Percentiles rank a stretch among this genome's conserved stretches.
Conservation (phyloP, 2,888 invertebrate species). For the Plagodis dolabraria region DNA sequence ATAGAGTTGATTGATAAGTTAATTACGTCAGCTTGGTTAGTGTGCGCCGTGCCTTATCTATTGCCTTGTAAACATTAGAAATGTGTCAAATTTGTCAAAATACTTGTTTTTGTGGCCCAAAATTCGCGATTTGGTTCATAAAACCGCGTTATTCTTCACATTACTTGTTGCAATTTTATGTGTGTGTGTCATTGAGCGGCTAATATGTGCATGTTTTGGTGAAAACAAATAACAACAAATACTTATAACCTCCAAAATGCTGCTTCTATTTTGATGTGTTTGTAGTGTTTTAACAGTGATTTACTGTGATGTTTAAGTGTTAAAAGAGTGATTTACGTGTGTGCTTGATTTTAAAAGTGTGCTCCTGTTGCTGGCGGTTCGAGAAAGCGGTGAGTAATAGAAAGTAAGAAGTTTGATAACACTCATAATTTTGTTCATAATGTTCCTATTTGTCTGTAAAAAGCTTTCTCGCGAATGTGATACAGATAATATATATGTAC, state of each 20-base stretch:
- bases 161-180: background rate
- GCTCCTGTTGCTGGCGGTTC: conserved; percentile 12
- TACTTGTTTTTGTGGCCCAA: conserved; percentile 17
- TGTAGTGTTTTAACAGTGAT: conserved; percentile 18
- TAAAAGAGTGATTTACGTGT: conserved; percentile 13
- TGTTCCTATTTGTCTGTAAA: too few species aligned
- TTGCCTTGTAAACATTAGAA: conserved; percentile 16
- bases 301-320: conserved; percentile 9
- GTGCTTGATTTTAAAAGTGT: conserved; percentile 1
- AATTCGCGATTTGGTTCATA: conserved; percentile 14
- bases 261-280: conserved; percentile 25
- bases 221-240: conserved; percentile 29
- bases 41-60: background rate
- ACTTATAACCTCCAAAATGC: conserved; percentile 36
- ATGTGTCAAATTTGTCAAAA: conserved; percentile 21
- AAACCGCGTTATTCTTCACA: conserved; percentile 9
- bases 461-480: too few species aligned
- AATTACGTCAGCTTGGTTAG: background rate
- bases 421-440: background rate
- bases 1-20: background rate
- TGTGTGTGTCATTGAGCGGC: background rate
- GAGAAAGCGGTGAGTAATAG: conserved; percentile 35
- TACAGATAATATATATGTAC: too few species aligned
- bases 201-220: background rate
- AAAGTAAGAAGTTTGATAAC: conserved; percentile 19